Percentiles rank a stretch among this genome's conserved stretches.
These are phyloP conservation scores for Acronicta alni DNA, from an alignment of 2,888 invertebrate genomes.

Conservation along the genomic window DNA sequence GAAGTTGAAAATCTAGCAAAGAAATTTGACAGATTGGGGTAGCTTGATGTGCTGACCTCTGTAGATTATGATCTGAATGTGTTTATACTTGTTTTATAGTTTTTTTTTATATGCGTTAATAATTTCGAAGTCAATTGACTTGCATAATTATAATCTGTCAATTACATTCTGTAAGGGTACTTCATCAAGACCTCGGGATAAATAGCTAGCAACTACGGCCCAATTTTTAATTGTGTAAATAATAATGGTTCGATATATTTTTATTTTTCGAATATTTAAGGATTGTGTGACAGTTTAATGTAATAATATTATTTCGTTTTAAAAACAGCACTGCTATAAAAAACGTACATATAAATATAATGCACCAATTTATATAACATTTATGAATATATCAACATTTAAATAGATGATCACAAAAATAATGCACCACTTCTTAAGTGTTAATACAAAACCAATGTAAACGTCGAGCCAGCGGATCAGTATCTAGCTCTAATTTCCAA, in stretches of 20 bases:
- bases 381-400: constrained; percentile 67
- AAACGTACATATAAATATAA: constrained; percentile 46
- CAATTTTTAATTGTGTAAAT: constrained; percentile 31
- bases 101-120: neutral
- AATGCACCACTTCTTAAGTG: constrained; percentile 79
- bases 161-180: constrained; percentile 1
- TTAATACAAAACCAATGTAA: constrained; percentile 70
- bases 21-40: too few species aligned
- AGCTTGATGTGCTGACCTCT: too few species aligned
- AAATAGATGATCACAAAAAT: constrained; percentile 81
- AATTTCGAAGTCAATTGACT: neutral
- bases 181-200: neutral
- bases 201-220: constrained; percentile 1
- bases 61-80: neutral
- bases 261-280: neutral
- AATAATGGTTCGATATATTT: neutral
- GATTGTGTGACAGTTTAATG: neutral
- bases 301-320: constrained; percentile 11
- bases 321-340: constrained; percentile 29
- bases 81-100: neutral
- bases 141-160: constrained; percentile 10
- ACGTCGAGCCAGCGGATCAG: constrained; percentile 65
- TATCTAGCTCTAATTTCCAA: constrained; percentile 70
- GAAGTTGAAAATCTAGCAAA: too few species aligned
- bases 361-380: constrained; percentile 47